Base-by-base conservation (phyloP, 2,888 invertebrate species). In the Microplitis deprimator region DNA sequence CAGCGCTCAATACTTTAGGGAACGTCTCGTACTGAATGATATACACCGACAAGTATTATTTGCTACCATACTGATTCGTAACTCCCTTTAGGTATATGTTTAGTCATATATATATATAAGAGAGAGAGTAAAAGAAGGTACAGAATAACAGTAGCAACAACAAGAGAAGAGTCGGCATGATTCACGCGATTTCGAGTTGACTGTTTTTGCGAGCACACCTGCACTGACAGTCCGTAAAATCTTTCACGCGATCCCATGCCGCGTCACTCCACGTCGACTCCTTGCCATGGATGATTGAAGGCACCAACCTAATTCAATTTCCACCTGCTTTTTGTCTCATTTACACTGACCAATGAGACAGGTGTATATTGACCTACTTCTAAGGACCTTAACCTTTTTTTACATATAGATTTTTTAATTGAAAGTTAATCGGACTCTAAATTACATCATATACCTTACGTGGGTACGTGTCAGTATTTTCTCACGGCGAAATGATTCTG, bases 181-280 rank as follows among this genome's bases (percentile, higher is more conserved):
- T 81, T 80, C 80, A 79, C 80, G 79, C 80, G 80, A 81, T 81
- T 81, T 79, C 79, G 68, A 73, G 74, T 81, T 75, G 68, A 50
- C 69, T 29, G 78, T 80, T 80, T 81, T 80, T 81, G 79, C 77
- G 75, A 38, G 79, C 73, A 72, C 81, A 81, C 80, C 81, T 81
- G 80, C 80, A 78, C 79, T 77, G 81, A 78, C 78, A 81, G 75
- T 76, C 78, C 77, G 77, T 76, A 68, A 81, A 81, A 81, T 79
- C 76, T 80, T 78, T 80, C 67, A 74, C 75, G 77, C 78, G 76
- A 41, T 75, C 73, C 73, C 78, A 68, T 77, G 75, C 75, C 68
- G 73, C 77, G 73, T 77, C 60, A 73, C 68, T 65, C 71, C 68
- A 20, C 71, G 69, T 70, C 77, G 67, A 79, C 75, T 76, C 72